Conservation (phyloP, 2,888 invertebrate genomes). For the Xestia sexstrigata region DNA sequence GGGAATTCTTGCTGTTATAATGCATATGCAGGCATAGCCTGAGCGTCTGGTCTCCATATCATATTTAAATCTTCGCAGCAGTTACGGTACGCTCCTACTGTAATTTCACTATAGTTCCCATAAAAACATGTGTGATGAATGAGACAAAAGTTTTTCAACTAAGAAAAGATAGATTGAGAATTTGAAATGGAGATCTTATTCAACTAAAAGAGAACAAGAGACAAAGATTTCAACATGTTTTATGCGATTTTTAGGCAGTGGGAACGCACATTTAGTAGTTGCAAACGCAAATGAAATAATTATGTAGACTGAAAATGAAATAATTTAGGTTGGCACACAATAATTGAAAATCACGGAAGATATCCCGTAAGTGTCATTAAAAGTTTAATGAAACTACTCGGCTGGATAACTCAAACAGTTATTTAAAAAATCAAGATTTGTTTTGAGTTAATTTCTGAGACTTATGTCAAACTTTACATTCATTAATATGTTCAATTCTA, state of each 20-base stretch:
- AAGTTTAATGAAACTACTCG: too few relatives aligned
- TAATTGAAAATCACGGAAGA: too few relatives aligned
- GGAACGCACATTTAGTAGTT: not conserved
- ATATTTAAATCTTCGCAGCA: not conserved
- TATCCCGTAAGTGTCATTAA: too few relatives aligned
- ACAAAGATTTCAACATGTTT: not conserved
- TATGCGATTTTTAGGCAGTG: not conserved
- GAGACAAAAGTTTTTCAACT: not conserved
- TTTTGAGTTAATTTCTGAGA: not conserved
- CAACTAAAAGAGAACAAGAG: not conserved
- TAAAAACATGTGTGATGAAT: not conserved
- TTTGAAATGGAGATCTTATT: not conserved
- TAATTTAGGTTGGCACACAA: too few relatives aligned
- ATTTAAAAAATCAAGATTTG: not conserved
- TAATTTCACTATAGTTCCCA: not conserved
- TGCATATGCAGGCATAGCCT: too few relatives aligned
- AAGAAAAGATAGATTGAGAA: not conserved
- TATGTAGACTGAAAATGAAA: not conserved
- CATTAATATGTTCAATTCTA: too few relatives aligned
- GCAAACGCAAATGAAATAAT: not conserved
- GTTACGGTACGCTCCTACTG: not conserved
- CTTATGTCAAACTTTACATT: not conserved
- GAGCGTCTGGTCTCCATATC: not conserved
- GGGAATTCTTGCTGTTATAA: constrained; percentile 6
- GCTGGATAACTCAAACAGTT: not conserved